Evolutionary conservation across 2,797 vertebrate genomes (phyloP).

Genomic region (Ispidina lecontei): DNA sequence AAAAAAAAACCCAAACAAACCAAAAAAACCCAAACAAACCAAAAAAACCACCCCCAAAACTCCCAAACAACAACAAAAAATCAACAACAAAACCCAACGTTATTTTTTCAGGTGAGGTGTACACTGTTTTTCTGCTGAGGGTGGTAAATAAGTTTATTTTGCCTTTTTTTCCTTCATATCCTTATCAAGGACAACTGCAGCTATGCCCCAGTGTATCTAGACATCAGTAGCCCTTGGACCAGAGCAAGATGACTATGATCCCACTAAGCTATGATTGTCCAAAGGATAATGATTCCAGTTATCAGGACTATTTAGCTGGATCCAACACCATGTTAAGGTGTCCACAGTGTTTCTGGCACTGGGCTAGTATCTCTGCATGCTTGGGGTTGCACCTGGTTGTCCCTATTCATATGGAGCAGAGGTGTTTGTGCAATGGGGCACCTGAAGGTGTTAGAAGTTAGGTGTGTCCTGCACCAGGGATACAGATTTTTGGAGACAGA

Average conservation of each 20-base stretch:
- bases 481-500: not conserved
- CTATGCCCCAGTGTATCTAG: not conserved
- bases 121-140: not conserved
- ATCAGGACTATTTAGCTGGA: not conserved
- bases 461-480: not conserved
- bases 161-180: not conserved
- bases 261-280: not conserved
- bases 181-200: not conserved
- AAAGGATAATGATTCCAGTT: not conserved
- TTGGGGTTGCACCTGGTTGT: not conserved
- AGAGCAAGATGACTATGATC: not conserved
- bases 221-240: not conserved
- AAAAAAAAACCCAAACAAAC: too few relatives aligned
- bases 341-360: not conserved
- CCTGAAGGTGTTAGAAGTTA: not conserved
- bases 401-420: not conserved
- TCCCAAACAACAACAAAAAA: too few relatives aligned
- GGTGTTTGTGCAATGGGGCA: not conserved
- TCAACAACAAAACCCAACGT: not conserved
- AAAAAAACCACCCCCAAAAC: too few relatives aligned
- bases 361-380: not conserved
- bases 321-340: not conserved
- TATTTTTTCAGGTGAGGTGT: not conserved
- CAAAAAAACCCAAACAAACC: too few relatives aligned
- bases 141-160: not conserved